phyloP scores from a whole-genome alignment of 2,113 vertebrate species.

The Hippoglossus stenolepis region DNA sequence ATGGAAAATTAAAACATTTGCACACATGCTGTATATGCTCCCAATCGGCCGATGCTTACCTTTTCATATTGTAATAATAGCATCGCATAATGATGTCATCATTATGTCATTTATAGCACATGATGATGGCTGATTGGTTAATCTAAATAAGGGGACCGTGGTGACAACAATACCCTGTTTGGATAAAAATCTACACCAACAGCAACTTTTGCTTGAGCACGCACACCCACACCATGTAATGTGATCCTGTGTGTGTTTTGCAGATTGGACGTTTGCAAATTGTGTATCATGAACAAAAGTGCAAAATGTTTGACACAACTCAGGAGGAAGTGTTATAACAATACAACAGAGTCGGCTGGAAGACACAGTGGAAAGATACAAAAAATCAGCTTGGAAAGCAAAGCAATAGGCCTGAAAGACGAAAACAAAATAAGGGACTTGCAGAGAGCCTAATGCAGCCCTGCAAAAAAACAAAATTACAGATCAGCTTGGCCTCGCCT shows the following conservation, averaged over 20 bases:
- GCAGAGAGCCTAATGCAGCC: conserved; percentile 56
- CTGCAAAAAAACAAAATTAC: conserved; percentile 71
- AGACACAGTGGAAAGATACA: conserved; percentile 39
- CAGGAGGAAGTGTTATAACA: conserved; percentile 44
- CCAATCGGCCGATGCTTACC: background rate
- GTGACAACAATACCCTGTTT: background rate
- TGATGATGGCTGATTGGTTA: background rate
- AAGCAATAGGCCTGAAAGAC: conserved; percentile 40
- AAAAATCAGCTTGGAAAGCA: conserved; percentile 21
- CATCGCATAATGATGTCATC: background rate
- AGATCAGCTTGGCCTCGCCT: conserved; percentile 61
- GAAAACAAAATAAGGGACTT: conserved; percentile 61
- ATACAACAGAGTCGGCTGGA: conserved; percentile 43
- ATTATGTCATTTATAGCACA: background rate
- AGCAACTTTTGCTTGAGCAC: background rate
- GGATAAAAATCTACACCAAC: background rate
- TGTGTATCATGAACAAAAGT: conserved; percentile 54
- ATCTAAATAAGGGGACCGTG: background rate
- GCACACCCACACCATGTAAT: conserved; percentile 37
- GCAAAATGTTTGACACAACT: conserved; percentile 29
- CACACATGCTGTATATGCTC: background rate
- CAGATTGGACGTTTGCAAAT: conserved; percentile 51
- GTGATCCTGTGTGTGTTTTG: conserved; percentile 27
- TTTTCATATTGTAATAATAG: background rate
- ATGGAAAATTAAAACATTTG: conserved; percentile 28